phyloP scores from a whole-genome alignment of 1,140 invertebrate species.

The Ylistrum balloti region DNA sequence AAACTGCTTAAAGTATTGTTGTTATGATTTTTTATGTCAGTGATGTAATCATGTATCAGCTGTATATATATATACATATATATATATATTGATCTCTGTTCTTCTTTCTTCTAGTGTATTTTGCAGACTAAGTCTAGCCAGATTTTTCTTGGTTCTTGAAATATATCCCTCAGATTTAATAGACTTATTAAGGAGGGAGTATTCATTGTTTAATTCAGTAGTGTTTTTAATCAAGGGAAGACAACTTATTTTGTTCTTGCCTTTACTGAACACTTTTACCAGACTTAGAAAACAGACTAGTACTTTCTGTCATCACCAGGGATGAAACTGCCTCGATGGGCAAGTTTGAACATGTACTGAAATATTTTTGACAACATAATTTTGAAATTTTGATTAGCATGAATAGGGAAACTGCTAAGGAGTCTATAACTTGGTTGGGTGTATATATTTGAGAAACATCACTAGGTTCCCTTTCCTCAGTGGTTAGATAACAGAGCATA shows the following conservation, averaged over 20 bases:
- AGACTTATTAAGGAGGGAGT: background rate
- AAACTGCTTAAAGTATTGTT: background rate
- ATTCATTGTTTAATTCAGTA: constrained; percentile 19
- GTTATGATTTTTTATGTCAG: background rate
- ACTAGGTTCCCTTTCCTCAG: too few relatives aligned
- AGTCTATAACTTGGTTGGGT: too few relatives aligned
- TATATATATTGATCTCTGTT: background rate
- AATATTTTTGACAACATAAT: background rate
- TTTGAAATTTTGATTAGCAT: too few relatives aligned
- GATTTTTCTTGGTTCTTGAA: background rate
- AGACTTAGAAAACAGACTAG: too few relatives aligned
- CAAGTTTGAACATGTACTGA: too few relatives aligned
- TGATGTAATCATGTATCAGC: background rate
- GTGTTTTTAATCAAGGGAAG: background rate
- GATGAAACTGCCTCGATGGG: too few relatives aligned
- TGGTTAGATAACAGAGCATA: too few relatives aligned
- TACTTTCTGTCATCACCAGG: too few relatives aligned
- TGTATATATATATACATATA: too few relatives aligned
- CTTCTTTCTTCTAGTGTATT: background rate
- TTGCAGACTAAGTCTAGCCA: background rate
- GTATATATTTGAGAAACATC: too few relatives aligned
- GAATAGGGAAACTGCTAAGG: too few relatives aligned
- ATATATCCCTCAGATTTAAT: background rate
- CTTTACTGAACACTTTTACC: background rate
- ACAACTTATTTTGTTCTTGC: background rate